Evolutionary conservation across 2,888 invertebrate genomes (phyloP), one percentile per base, ranked within the genome.

Genomic region (Helobdella robusta): DNA sequence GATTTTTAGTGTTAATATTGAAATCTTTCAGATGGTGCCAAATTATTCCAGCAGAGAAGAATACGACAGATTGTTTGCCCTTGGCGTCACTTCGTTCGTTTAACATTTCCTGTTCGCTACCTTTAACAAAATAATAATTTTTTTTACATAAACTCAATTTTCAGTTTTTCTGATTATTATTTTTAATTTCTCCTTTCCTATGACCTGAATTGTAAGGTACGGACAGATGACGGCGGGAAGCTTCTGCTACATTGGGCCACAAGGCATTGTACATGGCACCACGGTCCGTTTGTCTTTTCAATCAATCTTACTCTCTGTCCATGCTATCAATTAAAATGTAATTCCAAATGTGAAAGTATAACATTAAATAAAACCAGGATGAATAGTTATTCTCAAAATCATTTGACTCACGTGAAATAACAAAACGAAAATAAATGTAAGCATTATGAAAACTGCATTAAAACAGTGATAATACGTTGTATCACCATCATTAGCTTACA

Each of bases 221-320:
- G 85, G 84, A 0, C 85, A 85, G 74, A 85, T 85, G 85, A 85
- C 85, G 4, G 84, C 84, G 6, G 85, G 85, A 18, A 83, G 83
- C 71, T 85, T 81, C 73, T 84, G 84, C 70, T 85, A 85, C 75
- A 85, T 85, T 70, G 85, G 85, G 5, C 84, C 85, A 8, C 85
- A 85, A 73, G 85, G 85, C 23, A 85, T 85, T 68, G 85, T 85
- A 15, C 85, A 85, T 73, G 85, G 85, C 32, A 85, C 85, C 3
- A 83, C 83, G 67, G 84, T 84, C 75, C 59, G 60, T 30, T n/a
- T n/a, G n/a, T n/a, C n/a, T n/a, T n/a, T n/a, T n/a, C n/a, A n/a
- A n/a, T n/a, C n/a, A n/a, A n/a, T n/a, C n/a, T n/a, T n/a, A n/a
- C n/a, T n/a, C n/a, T n/a, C n/a, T n/a, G n/a, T n/a, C n/a, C n/a